These are phyloP conservation scores for Electrophaes corylata DNA, from an alignment of 2,888 invertebrate species.

Conservation along the genomic window DNA sequence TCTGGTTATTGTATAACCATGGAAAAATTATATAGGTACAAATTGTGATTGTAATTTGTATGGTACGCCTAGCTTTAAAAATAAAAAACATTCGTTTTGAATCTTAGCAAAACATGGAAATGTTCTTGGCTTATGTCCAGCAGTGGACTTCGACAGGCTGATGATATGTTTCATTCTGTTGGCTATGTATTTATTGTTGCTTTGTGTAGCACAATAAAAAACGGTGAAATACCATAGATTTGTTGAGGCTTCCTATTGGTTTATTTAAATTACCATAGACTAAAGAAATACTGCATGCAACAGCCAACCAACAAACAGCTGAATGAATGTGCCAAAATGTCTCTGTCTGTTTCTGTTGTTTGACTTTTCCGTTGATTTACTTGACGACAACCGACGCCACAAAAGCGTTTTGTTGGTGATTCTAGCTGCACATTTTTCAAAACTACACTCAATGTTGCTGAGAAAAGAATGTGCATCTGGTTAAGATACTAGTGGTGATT, in stretches of 20 bases:
- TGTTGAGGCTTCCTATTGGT: slow-evolving; percentile 57
- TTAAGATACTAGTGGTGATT: slow-evolving; percentile 34
- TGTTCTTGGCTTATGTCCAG: no score
- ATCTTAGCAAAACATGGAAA: no score
- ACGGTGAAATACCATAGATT: slow-evolving; percentile 33
- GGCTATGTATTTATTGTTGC: no score
- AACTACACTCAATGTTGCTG: slow-evolving; percentile 58
- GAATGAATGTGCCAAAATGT: slow-evolving; percentile 69
- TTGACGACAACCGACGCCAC: slow-evolving; percentile 42
- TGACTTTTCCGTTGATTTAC: slow-evolving; percentile 75
- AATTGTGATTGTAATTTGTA: no score
- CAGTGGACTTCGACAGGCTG: no score
- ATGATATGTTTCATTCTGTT: no score
- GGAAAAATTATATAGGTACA: no score
- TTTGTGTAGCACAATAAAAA: slow-evolving; percentile 4
- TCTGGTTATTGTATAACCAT: no score
- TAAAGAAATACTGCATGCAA: slow-evolving; percentile 57
- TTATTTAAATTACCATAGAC: slow-evolving; percentile 69
- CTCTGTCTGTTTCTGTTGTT: slow-evolving; percentile 66
- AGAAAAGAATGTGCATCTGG: slow-evolving; percentile 67
- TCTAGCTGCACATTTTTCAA: slow-evolving; percentile 47
- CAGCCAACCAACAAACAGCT: slow-evolving; percentile 74
- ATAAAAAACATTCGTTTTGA: no score
- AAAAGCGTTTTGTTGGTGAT: slow-evolving; percentile 69
- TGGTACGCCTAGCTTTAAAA: no score